Evolutionary conservation across 2,888 invertebrate species (phyloP), one percentile per base, ranked within the genome.

Genomic region (Cylindroiulus punctatus): DNA sequence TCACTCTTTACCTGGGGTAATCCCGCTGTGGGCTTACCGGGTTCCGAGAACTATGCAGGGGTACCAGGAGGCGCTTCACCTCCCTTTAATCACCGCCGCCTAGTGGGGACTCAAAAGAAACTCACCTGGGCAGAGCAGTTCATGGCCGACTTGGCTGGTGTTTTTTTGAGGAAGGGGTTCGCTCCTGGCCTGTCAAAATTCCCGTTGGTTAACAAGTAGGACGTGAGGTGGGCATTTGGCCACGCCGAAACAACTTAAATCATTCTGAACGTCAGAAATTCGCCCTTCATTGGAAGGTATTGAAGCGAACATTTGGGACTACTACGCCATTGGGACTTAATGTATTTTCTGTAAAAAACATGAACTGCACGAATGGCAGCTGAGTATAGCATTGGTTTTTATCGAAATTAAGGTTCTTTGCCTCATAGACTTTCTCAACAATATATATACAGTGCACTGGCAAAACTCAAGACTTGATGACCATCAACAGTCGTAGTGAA

Each of bases 51-150:
- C 47, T 57, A 4, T 10, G n/a, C 57, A 22, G 22, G 22, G 57
- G n/a, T n/a, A 4, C n/a, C 57, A 22, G 22, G 57, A 22, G 57
- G 57, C 57, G 19, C n/a, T n/a, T n/a, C 57, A n/a, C 2, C 22
- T 57, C 19, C 57, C 8, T 57, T 57, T n/a, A 57, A 57, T 57
- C 57, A 57, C 57, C 57, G 57, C 57, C 57, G 57, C 57, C 57
- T 57, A 22, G 57, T 17, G 57, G 57, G 57, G 22, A 57, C n/a
- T 57, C 57, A 57, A 57, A 57, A 57, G 57, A 57, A 57, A 57
- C 57, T 57, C 57, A 57, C 57, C 57, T 57, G 57, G 57, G 22
- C 57, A 57, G 47, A 47, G 14, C 57, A 57, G 57, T 57, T 57
- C 57, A 57, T 57, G 57, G 57, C 57, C 57, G 3, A 0, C 22